Evolutionary conservation across 1,140 invertebrate species (phyloP).

Genomic region (Cryptotermes secundus): DNA sequence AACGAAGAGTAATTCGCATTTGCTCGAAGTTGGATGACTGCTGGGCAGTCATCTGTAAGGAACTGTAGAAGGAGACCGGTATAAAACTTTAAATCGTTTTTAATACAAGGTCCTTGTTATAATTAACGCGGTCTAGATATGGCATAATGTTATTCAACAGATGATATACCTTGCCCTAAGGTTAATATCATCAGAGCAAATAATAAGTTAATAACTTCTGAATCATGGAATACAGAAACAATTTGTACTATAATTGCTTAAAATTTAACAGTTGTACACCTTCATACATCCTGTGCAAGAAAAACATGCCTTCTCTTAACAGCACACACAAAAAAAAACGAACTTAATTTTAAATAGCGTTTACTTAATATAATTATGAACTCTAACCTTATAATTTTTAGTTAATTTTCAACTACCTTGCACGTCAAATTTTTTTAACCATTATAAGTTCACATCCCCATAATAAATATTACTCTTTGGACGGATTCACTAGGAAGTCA

Average conservation of each 20-base stretch:
- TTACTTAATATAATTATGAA: neutral
- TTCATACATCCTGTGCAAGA: neutral
- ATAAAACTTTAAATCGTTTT: neutral
- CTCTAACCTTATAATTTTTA: neutral
- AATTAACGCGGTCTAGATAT: neutral
- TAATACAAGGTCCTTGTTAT: neutral
- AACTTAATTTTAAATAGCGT: neutral
- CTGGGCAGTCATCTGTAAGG: neutral
- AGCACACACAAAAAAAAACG: neutral
- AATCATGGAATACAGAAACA: neutral
- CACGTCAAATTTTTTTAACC: neutral
- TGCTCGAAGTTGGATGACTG: neutral
- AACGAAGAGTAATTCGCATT: too few species aligned
- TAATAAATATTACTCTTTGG: neutral
- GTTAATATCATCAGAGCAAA: neutral
- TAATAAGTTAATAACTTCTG: neutral
- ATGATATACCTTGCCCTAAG: neutral
- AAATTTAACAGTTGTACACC: neutral
- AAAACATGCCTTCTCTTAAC: neutral
- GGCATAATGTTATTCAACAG: neutral
- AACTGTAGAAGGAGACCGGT: neutral
- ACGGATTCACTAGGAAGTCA: neutral
- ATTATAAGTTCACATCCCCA: neutral
- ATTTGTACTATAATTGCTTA: neutral
- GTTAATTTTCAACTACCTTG: neutral